phyloP scores from a whole-genome alignment of 2,113 vertebrate species.

The Boulengerochromis microlepis region DNA sequence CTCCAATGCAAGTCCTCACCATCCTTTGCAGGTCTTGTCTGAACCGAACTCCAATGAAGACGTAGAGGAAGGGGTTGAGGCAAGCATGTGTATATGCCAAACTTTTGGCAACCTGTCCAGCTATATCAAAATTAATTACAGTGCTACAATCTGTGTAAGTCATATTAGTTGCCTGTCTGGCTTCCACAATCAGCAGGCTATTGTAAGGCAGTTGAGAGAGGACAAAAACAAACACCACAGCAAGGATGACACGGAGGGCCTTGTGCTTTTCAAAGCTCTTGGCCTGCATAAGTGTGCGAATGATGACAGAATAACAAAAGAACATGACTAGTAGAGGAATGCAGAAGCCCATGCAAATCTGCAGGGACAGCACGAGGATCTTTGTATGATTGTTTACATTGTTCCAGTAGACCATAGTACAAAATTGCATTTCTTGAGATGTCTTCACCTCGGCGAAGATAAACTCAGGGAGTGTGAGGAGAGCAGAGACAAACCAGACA shows the following conservation, averaged over 20 bases:
- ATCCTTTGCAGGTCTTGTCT: constrained; percentile 73
- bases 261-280: constrained; percentile 84
- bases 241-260: constrained; percentile 79
- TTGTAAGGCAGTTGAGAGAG: constrained; percentile 85
- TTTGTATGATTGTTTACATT: constrained; percentile 49
- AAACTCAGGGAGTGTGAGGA: constrained; percentile 82
- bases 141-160: constrained; percentile 60
- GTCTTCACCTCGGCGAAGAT: constrained; percentile 70
- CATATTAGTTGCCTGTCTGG: constrained; percentile 49
- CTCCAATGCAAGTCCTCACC: constrained; percentile 24
- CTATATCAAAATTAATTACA: constrained; percentile 61
- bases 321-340: constrained; percentile 79
- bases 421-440: accelerated
- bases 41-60: constrained; percentile 83
- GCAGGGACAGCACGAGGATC: constrained; percentile 71
- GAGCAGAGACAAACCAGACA: constrained; percentile 72
- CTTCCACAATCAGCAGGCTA: constrained; percentile 73
- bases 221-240: constrained; percentile 78
- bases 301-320: constrained; percentile 82
- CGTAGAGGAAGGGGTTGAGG: constrained; percentile 85
- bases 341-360: constrained; percentile 81
- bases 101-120: constrained; percentile 77
- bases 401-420: constrained; percentile 68
- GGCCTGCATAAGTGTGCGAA: constrained; percentile 78
- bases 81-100: constrained; percentile 84